phyloP scores from a whole-genome alignment of 1,140 invertebrate genomes.

The Heterodera schachtii region DNA sequence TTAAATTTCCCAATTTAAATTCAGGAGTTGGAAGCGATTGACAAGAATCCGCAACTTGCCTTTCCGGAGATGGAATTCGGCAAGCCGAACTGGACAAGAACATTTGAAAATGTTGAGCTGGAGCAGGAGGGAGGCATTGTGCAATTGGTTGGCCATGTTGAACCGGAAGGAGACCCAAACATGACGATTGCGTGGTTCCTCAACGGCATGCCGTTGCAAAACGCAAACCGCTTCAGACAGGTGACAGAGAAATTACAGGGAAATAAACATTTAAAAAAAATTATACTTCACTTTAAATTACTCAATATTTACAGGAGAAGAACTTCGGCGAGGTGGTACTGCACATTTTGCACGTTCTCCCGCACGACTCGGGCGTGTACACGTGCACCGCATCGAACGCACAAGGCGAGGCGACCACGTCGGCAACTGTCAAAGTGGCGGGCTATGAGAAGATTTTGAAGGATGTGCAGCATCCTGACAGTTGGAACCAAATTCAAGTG shows the following conservation, averaged over 20 bases:
- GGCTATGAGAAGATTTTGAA: slow-evolving; percentile 64
- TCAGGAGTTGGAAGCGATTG: slow-evolving; percentile 86
- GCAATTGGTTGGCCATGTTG: slow-evolving; percentile 72
- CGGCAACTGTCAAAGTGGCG: slow-evolving; percentile 79
- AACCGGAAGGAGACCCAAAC: slow-evolving; percentile 91
- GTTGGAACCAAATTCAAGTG: slow-evolving; percentile 60
- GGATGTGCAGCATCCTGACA: slow-evolving; percentile 57
- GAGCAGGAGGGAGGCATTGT: slow-evolving; percentile 51
- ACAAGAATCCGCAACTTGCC: slow-evolving; percentile 86
- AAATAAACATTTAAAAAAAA: too few relatives aligned
- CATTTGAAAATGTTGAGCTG: slow-evolving; percentile 60
- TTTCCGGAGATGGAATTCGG: slow-evolving; percentile 71
- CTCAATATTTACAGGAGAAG: slow-evolving; percentile 66
- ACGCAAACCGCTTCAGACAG: slow-evolving; percentile 63
- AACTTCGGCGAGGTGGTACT: slow-evolving; percentile 90
- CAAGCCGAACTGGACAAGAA: slow-evolving; percentile 59
- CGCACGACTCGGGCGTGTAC: slow-evolving; percentile 88
- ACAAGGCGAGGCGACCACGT: slow-evolving; percentile 87
- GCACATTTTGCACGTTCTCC: slow-evolving; percentile 83
- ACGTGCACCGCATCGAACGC: slow-evolving; percentile 87
- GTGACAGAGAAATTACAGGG: background rate
- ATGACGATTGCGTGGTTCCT: slow-evolving; percentile 94
- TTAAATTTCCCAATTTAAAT: too few relatives aligned
- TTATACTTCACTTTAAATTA: too few relatives aligned
- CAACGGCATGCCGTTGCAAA: slow-evolving; percentile 82